Evolutionary conservation across 2,888 invertebrate genomes (phyloP), one percentile per base, ranked within the genome.

Genomic region (Tipula helvola): DNA sequence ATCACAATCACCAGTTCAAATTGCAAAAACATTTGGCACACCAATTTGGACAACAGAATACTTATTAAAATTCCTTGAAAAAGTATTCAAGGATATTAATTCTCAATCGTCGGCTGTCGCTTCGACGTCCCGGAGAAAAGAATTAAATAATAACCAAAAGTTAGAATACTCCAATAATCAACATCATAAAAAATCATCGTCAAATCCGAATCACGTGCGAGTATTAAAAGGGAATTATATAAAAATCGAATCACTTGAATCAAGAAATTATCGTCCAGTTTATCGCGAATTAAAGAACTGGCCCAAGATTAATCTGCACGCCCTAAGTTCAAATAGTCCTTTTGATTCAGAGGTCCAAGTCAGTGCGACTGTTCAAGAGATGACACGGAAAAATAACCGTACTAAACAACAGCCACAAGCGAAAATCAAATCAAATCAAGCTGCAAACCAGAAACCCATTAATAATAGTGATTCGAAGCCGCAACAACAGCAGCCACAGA

Each of bases 221-320:
- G 92, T 92, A 90, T 92, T 95, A 89, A 95, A 93, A 91, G 94
- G 94, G 90, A 93, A 94, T 89, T 95, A 93, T 91, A 93, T 96
- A 90, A 96, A 96, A 93, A 95, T 95, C 90, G 95, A 96, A 90
- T 88, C 90, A 2, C 89, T 90, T 83, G 90, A 90, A 39, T 84
- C 84, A 88, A 89, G 90, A 84, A 90, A 90, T 83, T 90, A 90
- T 88, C 89, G 91, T n/a, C 91, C 91, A 2, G 91, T 91, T 86
- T 91, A 91, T 88, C 90, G 91, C 87, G 87, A 91, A 13, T 89
- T 91, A 13, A 91, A 90, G 87, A 90, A 91, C 89, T 91, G 91
- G 91, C 91, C 91, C 0, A 90, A 89, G 88, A 89, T 91, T 13
- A 90, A 91, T 88, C 89, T 91, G 18, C 89, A 87, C 36, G 18